phyloP scores from a whole-genome alignment of 64 coral and sea anemone species.

The Actinia equina region DNA sequence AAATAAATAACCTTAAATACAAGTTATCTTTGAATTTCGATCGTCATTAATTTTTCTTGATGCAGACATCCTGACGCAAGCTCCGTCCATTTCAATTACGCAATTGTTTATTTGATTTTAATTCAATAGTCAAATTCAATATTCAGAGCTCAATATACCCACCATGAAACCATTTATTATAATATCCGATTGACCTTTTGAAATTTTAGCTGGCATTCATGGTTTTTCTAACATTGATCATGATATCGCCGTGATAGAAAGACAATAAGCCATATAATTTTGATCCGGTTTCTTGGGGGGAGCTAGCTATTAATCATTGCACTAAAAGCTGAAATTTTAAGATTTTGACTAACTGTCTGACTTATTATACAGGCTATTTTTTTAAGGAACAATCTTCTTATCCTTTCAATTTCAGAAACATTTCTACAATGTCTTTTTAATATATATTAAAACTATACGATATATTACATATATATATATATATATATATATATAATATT shows the following conservation, averaged over 20 bases:
- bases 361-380: too few species aligned
- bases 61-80: background rate
- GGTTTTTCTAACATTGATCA: background rate
- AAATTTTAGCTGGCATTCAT: background rate
- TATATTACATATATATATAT: too few species aligned
- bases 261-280: background rate
- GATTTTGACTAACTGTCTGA: too few species aligned
- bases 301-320: background rate
- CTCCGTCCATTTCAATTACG: background rate
- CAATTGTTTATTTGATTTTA: background rate
- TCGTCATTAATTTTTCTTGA: too few species aligned
- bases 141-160: background rate
- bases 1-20: too few species aligned
- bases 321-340: background rate
- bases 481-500: too few species aligned
- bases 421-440: too few species aligned
- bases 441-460: too few species aligned
- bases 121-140: background rate
- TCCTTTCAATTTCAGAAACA: too few species aligned
- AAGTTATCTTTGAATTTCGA: too few species aligned
- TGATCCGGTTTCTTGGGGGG: background rate
- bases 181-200: constrained; percentile 5
- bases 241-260: background rate
- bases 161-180: background rate
- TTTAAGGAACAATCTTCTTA: too few species aligned